Evolutionary conservation across 2,888 invertebrate species (phyloP), one percentile per base, ranked within the genome.

Genomic region (Linyphia triangularis): DNA sequence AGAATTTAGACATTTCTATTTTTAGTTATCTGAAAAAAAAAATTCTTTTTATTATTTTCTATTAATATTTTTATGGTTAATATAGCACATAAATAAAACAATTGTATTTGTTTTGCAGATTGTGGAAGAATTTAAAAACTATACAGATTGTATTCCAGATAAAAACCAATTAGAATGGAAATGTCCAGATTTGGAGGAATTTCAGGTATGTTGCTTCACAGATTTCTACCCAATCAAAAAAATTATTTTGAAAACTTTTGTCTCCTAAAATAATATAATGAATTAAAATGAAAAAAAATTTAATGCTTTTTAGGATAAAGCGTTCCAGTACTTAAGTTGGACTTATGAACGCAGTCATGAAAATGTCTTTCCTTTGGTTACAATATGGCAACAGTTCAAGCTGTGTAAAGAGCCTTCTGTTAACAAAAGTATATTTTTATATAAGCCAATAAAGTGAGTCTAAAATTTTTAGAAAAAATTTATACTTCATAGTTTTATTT

Each of bases 381-480:
- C 84, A 37, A 51, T 67, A 19, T 84, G 84, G 84, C 84, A 84
- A 33, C 75, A 59, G 24, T 37, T 33, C 26, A 63, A 75, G 19
- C 30, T 83, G 7, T 28, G 43, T 22, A 51, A 33, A 67, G 22
- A 24, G 7, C 6, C 16, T 57, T 6, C n/a, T 10, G 1, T 9
- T n/a, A 26, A 69, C 16, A 13, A 63, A 24, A 59, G n/a, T 26
- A 43, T 13, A 22, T 57, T 63, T 0, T 24, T 69, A 0, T 75
- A 40, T 37, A 30, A 84, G n/a, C 84, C 84, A 9, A 26, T 84
- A 16, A 26, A 75, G 84, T 84, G 67, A 69, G 84, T 84, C 19
- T 65, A 7, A 10, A 5, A 19, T 69, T 59, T 69, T 13, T 26
- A 40, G 13, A 10, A 40, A 40, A 40, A 40, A 10, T 7, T 40